A percentile compares a stretch with the other conserved stretches of the same genome.
Conservation (phyloP, 2,797 vertebrate species). For the Dicrostonyx torquatus region DNA sequence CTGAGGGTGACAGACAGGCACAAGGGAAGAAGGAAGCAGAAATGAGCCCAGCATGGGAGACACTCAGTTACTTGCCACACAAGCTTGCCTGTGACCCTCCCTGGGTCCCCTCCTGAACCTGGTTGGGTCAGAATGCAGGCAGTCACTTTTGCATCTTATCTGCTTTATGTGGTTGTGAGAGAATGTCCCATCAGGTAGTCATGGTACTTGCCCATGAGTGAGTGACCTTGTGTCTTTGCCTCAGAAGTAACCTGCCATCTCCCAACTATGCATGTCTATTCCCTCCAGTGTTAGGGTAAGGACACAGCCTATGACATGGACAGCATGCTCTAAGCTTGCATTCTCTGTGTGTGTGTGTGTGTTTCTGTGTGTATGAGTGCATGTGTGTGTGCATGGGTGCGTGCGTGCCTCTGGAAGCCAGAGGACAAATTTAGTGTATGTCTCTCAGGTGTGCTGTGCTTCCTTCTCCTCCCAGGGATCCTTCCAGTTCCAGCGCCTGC, state of each 20-base stretch:
- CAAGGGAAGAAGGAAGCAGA: background rate
- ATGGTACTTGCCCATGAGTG: background rate
- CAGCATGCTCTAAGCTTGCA: background rate
- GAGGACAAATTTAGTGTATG: background rate
- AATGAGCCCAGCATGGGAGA: background rate
- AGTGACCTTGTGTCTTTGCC: background rate
- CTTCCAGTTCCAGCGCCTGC: background rate
- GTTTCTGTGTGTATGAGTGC: too few relatives aligned
- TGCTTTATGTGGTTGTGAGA: background rate
- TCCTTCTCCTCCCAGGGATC: background rate
- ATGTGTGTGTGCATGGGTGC: background rate
- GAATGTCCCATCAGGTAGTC: too few relatives aligned
- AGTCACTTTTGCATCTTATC: background rate
- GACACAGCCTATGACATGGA: too few relatives aligned
- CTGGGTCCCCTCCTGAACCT: too few relatives aligned
- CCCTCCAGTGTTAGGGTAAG: background rate
- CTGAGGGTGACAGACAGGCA: background rate
- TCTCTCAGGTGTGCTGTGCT: background rate
- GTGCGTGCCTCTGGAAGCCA: background rate
- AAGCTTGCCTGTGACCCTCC: background rate
- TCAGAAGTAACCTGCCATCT: background rate
- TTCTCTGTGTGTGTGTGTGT: background rate
- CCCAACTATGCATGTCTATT: background rate
- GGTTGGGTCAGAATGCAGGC: background rate
- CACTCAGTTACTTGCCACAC: background rate